A percentile compares a stretch with the other conserved stretches of the same genome.
phyloP scores from a whole-genome alignment of 1,140 invertebrate species.

The Bombus polaris region DNA sequence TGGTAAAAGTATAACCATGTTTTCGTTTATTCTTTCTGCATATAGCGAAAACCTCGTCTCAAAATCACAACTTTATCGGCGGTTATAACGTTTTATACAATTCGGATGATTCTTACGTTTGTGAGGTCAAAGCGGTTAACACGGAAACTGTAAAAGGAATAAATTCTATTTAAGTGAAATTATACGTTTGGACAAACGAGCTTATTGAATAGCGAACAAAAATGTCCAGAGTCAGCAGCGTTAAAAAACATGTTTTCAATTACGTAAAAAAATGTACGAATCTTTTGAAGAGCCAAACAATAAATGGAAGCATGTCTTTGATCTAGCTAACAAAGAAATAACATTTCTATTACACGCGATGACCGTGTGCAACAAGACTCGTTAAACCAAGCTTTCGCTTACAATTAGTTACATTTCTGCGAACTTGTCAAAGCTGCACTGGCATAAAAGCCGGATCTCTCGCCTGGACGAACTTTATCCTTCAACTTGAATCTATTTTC shows the following conservation, averaged over 20 bases:
- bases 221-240: too few relatives aligned
- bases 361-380: not conserved
- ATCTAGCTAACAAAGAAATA: not conserved
- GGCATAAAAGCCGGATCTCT: not conserved
- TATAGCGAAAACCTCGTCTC: not conserved
- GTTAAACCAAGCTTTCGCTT: constrained; percentile 6
- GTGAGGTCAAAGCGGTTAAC: not conserved
- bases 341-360: not conserved
- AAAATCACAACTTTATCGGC: not conserved
- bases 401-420: not conserved
- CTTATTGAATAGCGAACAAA: not conserved
- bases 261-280: not conserved
- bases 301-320: not conserved
- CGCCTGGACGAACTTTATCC: not conserved
- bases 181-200: not conserved
- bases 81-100: not conserved
- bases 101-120: not conserved
- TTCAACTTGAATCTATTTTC: not conserved
- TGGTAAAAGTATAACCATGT: not conserved
- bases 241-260: not conserved
- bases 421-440: not conserved
- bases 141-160: not conserved
- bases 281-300: not conserved
- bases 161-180: not conserved
- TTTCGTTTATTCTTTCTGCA: not conserved